Conservation (phyloP, 1,140 invertebrate genomes). For the Neoseiulus cucumeris region DNA sequence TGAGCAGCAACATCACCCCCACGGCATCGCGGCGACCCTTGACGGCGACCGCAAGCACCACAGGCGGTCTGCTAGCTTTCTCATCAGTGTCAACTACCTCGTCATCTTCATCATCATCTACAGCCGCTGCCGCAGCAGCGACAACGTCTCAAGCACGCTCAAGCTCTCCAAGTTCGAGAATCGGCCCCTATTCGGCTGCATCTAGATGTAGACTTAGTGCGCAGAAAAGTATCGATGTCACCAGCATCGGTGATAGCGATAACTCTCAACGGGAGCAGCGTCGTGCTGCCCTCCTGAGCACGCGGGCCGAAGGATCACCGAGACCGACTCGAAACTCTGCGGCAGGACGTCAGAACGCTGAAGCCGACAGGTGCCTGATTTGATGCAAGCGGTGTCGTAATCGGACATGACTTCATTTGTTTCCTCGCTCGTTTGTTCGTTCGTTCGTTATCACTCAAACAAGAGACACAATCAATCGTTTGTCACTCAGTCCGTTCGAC, state of each 20-base stretch:
- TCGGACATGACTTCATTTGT: background rate
- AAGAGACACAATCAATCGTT: background rate
- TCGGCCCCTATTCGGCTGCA: background rate
- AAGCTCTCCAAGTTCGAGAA: background rate
- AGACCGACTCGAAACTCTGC: background rate
- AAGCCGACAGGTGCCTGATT: background rate
- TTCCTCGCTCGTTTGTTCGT: background rate
- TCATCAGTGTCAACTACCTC: background rate
- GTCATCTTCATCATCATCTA: no score
- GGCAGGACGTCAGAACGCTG: background rate
- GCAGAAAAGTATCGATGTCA: conserved; percentile 11
- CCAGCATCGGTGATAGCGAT: background rate
- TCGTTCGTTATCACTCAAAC: background rate
- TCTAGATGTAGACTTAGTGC: background rate
- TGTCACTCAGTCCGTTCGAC: no score
- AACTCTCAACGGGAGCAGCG: conserved; percentile 8
- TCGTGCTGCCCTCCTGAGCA: background rate
- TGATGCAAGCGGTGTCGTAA: background rate
- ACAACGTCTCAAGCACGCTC: no score
- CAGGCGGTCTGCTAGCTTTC: background rate
- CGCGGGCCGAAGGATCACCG: background rate
- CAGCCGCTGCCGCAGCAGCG: no score
- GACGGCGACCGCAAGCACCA: conserved; percentile 2
- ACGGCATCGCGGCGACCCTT: background rate
- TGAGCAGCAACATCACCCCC: background rate